phyloP scores from a whole-genome alignment of 2,797 vertebrate species.

The Chloroceryle amazona region DNA sequence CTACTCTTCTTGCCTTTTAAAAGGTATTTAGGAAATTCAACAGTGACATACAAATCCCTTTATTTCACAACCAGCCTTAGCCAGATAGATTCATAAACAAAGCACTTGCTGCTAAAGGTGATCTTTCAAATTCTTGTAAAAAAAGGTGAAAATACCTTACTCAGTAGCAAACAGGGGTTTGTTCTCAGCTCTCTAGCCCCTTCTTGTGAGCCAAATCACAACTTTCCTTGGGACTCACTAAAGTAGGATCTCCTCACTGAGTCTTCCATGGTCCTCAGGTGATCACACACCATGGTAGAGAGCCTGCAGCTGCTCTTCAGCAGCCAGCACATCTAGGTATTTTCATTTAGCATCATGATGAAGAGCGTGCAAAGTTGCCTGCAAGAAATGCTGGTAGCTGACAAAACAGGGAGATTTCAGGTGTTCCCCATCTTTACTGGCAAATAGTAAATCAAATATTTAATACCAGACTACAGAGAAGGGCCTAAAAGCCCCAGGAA shows the following conservation, averaged over 20 bases:
- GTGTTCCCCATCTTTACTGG: not conserved
- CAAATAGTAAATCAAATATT: not conserved
- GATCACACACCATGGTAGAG: rapidly evolving
- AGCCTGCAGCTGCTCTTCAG: not conserved
- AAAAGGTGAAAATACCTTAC: rapidly evolving
- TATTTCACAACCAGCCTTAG: not conserved
- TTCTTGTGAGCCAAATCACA: not conserved
- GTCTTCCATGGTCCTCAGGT: not conserved
- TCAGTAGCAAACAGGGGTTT: not conserved
- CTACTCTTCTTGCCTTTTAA: not conserved
- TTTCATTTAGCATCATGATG: rapidly evolving
- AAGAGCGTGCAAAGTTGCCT: not conserved
- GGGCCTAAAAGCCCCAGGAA: not conserved
- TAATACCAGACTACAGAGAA: not conserved
- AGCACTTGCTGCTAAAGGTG: not conserved
- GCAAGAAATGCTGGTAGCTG: not conserved
- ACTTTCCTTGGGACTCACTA: rapidly evolving
- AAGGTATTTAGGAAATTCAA: not conserved
- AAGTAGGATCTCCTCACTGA: rapidly evolving
- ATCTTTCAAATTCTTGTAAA: not conserved
- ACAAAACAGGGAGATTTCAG: not conserved
- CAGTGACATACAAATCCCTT: not conserved
- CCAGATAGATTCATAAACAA: not conserved
- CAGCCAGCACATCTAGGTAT: rapidly evolving
- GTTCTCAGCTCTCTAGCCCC: not conserved